Evolutionary conservation across 2,888 invertebrate genomes (phyloP), one percentile per base, ranked within the genome.

Genomic region (Petrophora chlorosata): DNA sequence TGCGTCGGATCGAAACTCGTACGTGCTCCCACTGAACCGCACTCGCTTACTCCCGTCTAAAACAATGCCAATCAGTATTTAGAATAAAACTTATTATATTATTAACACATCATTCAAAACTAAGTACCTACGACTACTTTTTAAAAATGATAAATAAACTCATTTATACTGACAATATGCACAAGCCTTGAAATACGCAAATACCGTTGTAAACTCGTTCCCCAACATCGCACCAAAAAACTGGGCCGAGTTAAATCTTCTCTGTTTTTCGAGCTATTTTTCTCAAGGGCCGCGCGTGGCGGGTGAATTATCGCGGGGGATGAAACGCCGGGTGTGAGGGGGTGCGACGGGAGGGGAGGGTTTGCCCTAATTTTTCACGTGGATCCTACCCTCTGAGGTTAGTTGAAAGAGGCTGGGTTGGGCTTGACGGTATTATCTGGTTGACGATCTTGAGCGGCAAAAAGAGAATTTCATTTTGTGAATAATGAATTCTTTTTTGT

Each of bases 201-300:
- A 50, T 40, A 23, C 1, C 56, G 46, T 52, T 63, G 41, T 47
- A 41, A 48, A 48, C 47, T 61, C 73, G 68, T 59, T 26, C 52
- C 59, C 59, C 62, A 36, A 14, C 55, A 72, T 70, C 28, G 3
- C 9, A 48, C 51, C 53, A 56, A 59, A 67, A 76, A 81, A 79
- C 65, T 73, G 77, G 78, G 73, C 55, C 76, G 76, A 72, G 71
- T 83, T 84, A 81, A 84, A 83, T 85, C 86, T 88, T 86, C 69
- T 76, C 80, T 78, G 81, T 85, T 85, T 86, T 85, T 76, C 82
- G 82, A 83, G 85, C 85, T 83, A 87, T 88, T 88, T 89, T 89
- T 87, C 89, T 89, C 88, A 88, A 89, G 86, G 87, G 88, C 74
- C 79, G 67, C 69, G 68, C 73, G 73, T 75, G 74, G 65, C 63